Evolutionary conservation across 2,113 vertebrate species (phyloP), one percentile per base, ranked within the genome.

Genomic region (Trogon melanurus): DNA sequence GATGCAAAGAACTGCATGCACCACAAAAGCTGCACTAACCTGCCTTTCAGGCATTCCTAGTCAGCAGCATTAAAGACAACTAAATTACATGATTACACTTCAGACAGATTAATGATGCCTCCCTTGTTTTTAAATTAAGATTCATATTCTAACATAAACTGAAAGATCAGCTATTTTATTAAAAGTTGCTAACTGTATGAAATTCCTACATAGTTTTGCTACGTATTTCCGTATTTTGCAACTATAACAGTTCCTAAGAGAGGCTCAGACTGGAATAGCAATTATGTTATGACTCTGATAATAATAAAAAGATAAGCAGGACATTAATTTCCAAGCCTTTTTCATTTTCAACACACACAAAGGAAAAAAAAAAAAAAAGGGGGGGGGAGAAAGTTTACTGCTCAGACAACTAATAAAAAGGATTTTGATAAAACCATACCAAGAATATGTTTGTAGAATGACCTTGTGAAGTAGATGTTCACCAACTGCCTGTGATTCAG

Each of bases 381-480:
- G n/a, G n/a, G n/a, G n/a, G n/a, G n/a, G 18, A 14, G 44, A 64
- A 64, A 1, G 8, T 36, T 82, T 83, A 88, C 47, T 48, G 26
- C 23, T 48, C 26, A 58, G 72, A 20, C 5, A 74, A 79, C 38
- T 70, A 90, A 79, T 11, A 44, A 93, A 66, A 7, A 84, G 44
- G 44, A 86, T 69, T 76, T 85, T 62, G 89, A 88, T 20, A 80
- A 67, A 96, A 71, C 20, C 93, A 93, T 97, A 99, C 99, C 99
- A 96, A 99, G 98, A 91, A 99, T 99, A 96, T 99, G 99, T 93
- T 99, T 99, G 98, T 99, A 99, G 98, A 99, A 99, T 47, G 99
- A 99, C 74, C 99, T 98, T 5, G 99, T 99, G 97, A 99, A 99
- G 97, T 99, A 99, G 96, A 99, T 99, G 97, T 99, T 99, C 86